A percentile compares a stretch with the other conserved stretches of the same genome.
Evolutionary conservation across 2,113 vertebrate species (phyloP).

Genomic region (Herpetotheres cachinnans): DNA sequence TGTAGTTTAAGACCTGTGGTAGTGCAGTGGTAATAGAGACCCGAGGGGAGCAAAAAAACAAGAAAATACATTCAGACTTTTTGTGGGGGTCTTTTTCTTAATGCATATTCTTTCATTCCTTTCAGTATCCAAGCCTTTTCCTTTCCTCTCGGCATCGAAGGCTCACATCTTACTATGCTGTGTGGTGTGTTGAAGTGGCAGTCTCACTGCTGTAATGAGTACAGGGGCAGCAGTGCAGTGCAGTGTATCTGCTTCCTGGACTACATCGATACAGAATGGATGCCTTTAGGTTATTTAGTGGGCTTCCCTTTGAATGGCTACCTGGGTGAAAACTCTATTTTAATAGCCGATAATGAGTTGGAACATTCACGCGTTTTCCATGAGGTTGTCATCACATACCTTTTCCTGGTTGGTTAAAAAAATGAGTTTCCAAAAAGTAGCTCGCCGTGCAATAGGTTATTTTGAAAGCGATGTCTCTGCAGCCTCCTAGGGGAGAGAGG

Average conservation of each 20-base stretch:
- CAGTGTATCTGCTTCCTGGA: background rate
- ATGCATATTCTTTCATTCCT: background rate
- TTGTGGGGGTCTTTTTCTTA: background rate
- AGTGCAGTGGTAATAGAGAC: background rate
- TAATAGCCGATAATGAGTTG: conserved; percentile 32
- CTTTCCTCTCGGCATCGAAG: background rate
- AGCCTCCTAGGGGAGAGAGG: accelerated
- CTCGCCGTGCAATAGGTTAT: accelerated
- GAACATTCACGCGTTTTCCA: background rate
- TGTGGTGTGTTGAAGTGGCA: background rate
- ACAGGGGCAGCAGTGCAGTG: background rate
- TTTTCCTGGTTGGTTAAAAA: background rate
- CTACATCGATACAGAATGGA: background rate
- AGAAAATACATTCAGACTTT: background rate
- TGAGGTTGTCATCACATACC: background rate
- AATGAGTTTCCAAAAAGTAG: background rate
- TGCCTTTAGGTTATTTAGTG: background rate
- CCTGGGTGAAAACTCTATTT: conserved; percentile 9
- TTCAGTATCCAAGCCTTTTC: background rate
- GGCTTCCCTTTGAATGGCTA: conserved; percentile 19
- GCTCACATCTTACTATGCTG: background rate
- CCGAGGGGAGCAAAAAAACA: background rate
- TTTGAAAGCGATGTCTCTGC: background rate
- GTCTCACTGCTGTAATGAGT: background rate
- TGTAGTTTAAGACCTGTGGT: background rate